Evolutionary conservation across 2,888 invertebrate species (phyloP).

Genomic region (Mechanitis messenoides): DNA sequence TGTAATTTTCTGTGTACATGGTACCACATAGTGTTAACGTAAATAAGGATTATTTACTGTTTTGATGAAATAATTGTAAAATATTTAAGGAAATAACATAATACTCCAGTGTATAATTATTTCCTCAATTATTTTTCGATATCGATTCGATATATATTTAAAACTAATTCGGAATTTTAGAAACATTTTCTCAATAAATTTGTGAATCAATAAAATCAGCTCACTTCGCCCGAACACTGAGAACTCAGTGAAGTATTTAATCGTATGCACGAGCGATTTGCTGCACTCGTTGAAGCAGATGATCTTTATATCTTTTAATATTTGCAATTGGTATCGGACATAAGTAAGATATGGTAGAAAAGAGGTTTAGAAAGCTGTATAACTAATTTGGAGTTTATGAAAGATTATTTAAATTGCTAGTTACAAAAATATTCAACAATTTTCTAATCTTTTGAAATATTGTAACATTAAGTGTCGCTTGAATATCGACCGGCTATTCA

Average conservation of each 20-base stretch:
- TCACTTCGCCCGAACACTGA: slow-evolving; percentile 14
- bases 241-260: slow-evolving; percentile 32
- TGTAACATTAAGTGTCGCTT: not conserved
- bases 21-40: too few relatives aligned
- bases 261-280: slow-evolving; percentile 39
- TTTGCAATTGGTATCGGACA: slow-evolving; percentile 19
- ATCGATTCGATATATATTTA: too few relatives aligned
- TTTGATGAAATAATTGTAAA: too few relatives aligned
- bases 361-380: not conserved
- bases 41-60: too few relatives aligned
- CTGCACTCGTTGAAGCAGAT: slow-evolving; percentile 34
- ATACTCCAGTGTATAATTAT: not conserved
- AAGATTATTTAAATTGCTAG: not conserved
- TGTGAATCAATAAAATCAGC: slow-evolving; percentile 8
- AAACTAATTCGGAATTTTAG: not conserved
- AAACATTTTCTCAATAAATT: not conserved
- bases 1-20: too few relatives aligned
- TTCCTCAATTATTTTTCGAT: too few relatives aligned
- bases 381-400: not conserved
- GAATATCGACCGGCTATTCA: slow-evolving; percentile 21
- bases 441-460: not conserved
- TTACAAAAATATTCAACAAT: not conserved
- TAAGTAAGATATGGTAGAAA: not conserved
- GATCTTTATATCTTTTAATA: slow-evolving; percentile 40
- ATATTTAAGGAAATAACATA: not conserved